Evolutionary conservation across 2,888 invertebrate genomes (phyloP), one percentile per base, ranked within the genome.

Genomic region (Pandemis heparana): DNA sequence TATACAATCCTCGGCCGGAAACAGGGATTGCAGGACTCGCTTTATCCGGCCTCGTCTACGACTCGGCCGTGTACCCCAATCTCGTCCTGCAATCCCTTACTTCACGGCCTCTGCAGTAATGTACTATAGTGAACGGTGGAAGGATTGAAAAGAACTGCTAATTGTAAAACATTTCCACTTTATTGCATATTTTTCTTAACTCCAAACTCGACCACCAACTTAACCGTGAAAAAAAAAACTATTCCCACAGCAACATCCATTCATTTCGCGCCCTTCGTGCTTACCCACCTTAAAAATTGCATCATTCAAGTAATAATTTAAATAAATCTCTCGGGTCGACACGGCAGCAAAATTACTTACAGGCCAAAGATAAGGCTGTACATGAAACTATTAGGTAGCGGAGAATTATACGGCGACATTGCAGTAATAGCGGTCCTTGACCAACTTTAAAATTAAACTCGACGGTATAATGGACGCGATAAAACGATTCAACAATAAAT

Each of bases 341-440:
- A 71, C 71, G 74, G 70, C 61, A 59, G 23, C n/a, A 75, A 79
- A 83, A 82, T 83, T 80, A 80, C 77, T 72, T 75, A 79, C 83
- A 79, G 79, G 23, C 79, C 69, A 64, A 68, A 77, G 80, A 81
- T 82, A 80, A 82, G 76, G 76, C 76, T 77, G 76, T 80, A 77
- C 76, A 75, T 62, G 65, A 67, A 77, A 75, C 77, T 73, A 73
- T 65, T 75, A 76, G 65, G 72, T 63, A 61, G 70, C 53, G 74
- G 63, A 63, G 65, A 67, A 77, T 77, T 76, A 68, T 69, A 75
- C 51, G 48, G 64, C 61, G 66, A 71, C 71, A 71, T 41, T 61
- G 41, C n/a, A 10, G 16, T 67, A 56, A 72, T 67, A 53, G 43
- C 9, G 61, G 38, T n/a, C 65, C 62, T 62, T 62, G 60, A 43